Base-by-base conservation (phyloP, 2,113 vertebrate species). In the Neolamprologus falcicula region DNA sequence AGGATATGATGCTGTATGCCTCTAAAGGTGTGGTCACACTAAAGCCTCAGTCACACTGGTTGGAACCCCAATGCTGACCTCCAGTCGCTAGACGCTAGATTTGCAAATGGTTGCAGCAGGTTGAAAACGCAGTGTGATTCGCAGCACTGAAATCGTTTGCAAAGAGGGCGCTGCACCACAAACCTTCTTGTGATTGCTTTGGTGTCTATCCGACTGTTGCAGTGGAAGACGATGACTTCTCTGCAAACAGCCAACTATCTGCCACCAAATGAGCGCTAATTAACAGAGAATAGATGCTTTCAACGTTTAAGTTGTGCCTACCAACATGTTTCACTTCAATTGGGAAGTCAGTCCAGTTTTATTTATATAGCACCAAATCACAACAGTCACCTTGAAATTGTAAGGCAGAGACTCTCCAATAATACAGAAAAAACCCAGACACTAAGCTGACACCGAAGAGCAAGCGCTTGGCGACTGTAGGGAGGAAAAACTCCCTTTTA, bases 181-280 rank as follows among this genome's bases (percentile, higher is more conserved):
- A 66, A 35, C 61, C 31, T 35, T 66, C 17, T 5, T 66, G 31
- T 35, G 63, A 21, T 68, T 68, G 11, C 19, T 68, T 68, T 40
- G 63, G 35, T 37, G n/a, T 37, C 31, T 66, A n/a, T 37, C 61
- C 1, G 1, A 66, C 61, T 66, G 61, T 37, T 37, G 31, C 31
- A 2, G 31, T 66, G 61, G 17, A 66, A 66, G 31, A 66, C 6
- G 17, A 35, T 66, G 10, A 66, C 61, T 7, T 66, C n/a, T 35
- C 31, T 35, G 31, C 17, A 66, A 66, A 12, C 61, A 35, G 31
- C 31, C 31, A 66, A 66, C 17, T 66, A 66, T n/a, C 31, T 12
- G 31, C 31, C 31, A 66, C 17, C 31, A 66, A 66, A 1, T n/a
- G 17, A n/a, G 17, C 3, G 0, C 0, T 5, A 5, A 66, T 66